Evolutionary conservation across 2,797 vertebrate genomes (phyloP), one percentile per base, ranked within the genome.

Genomic region (Mus spretus): DNA sequence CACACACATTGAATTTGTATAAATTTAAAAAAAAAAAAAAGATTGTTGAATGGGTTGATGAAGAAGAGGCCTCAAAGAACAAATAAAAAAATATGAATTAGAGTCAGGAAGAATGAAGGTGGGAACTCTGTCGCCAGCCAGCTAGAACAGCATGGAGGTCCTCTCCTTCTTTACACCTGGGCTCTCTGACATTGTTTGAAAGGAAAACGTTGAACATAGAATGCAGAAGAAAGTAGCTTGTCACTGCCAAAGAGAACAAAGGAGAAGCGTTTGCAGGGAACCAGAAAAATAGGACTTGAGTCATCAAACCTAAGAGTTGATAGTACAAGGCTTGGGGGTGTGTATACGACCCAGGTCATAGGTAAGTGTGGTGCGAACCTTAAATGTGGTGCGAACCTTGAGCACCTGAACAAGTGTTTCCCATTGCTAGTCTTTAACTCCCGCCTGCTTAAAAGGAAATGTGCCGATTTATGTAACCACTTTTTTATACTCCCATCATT

Each of bases 1-100:
- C 98, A 98, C 0, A 93, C 96, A 98, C 92, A 98, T 96, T 98
- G 98, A 91, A 1, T 97, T 5, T 81, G 98, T 98, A 92, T 98
- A 98, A 79, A 70, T 77, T 0, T n/a, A 19, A n/a, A 34, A 19
- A 34, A 19, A n/a, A 34, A 19, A 34, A 19, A 72, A 75, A 98
- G 97, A 96, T 84, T 90, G 61, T 40, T 95, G 79, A 97, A 96
- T 96, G 44, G 63, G 37, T 89, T 90, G 50, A 97, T 96, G 98
- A 96, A 97, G 95, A 96, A 96, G 96, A 96, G 85, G 96, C 53
- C 72, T 97, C 95, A 95, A 95, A 96, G 98, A 97, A 96, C 0
- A 6, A 3, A 50, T 80, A 61, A 61, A 61, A 72, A 70, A 98
- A 93, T 95, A 96, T 97, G 97, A 98, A 93, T 91, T 84, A 81